Evolutionary conservation across 2,797 vertebrate genomes (phyloP).

Genomic region (Morus bassanus): DNA sequence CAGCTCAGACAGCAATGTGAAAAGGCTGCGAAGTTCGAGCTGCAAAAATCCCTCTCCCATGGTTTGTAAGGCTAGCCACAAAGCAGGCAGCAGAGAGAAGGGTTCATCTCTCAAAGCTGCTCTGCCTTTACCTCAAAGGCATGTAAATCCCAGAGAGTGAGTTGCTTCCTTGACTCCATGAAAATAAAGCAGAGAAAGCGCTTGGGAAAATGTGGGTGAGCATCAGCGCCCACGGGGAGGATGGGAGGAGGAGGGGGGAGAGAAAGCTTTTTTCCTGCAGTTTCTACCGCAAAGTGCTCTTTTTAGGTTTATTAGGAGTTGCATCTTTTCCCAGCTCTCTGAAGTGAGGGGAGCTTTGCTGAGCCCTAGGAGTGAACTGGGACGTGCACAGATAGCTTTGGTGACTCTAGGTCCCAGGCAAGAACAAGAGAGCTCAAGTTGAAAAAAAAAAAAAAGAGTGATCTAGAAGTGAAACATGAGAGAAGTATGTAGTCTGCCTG

Average conservation of each 20-base stretch:
- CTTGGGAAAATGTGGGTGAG: background rate
- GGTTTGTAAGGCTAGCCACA: background rate
- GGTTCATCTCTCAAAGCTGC: background rate
- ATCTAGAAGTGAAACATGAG: background rate
- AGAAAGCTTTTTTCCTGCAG: background rate
- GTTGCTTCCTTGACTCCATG: background rate
- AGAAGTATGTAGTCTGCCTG: background rate
- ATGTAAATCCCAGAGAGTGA: background rate
- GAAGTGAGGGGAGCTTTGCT: background rate
- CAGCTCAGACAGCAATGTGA: background rate
- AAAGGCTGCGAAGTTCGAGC: slow-evolving; percentile 8
- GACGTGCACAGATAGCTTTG: background rate
- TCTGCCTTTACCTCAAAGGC: background rate
- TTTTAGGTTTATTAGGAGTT: background rate
- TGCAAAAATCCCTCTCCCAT: background rate
- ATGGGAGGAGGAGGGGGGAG: background rate
- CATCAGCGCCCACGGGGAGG: background rate
- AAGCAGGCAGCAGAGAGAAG: background rate
- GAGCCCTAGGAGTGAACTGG: background rate
- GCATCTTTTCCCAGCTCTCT: background rate
- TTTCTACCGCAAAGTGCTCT: background rate
- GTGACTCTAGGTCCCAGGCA: rapidly evolving
- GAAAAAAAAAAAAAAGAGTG: background rate
- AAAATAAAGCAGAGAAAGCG: background rate
- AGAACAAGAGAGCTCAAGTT: background rate